Base-by-base conservation (phyloP, 2,888 invertebrate species). In the Zele albiditarsus region DNA sequence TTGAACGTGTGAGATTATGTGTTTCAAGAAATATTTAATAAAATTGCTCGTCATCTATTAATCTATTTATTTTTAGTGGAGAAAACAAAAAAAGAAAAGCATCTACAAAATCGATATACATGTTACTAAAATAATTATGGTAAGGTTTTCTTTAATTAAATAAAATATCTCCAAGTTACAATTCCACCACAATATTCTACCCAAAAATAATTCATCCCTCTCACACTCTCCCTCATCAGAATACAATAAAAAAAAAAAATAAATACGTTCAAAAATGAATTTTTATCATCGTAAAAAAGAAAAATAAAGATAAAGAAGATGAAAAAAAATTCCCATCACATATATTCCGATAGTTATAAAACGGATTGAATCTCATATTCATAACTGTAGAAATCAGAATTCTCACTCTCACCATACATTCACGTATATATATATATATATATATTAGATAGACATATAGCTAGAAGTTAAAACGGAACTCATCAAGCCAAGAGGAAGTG, bases 401-500 rank as follows among this genome's bases (percentile, higher is more conserved):
- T 27, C 60, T 28, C 62, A 2, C 28, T 62, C 62, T n/a, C 27
- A 25, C 28, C 25, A 25, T 25, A 14, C n/a, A 10, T 14, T 3
- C 14, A 16, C 14, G 28, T 28, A 31, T 62, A 16, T 6, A 46
- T 46, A 20, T 23, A 53, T 2, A 53, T n/a, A 10, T 3, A 53
- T 2, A 20, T 20, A 53, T n/a, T 20, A 20, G n/a, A 66, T 66
- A 49, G 74, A 65, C 46, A 20, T 67, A 3, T 23, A 23, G 46
- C 46, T 31, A n/a, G 31, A 67, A 73, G 80, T 76, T 80, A 79
- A 79, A 85, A 82, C 87, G 87, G 89, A 89, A 89, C 88, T 89
- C 89, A 89, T 89, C 89, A 89, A 82, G 82, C 80, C 82, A 79
- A 81, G 82, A 88, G 89, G 89, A 89, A 89, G 88, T 88, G 88